These are phyloP conservation scores for Andricus quercusramuli DNA, from an alignment of 2,888 invertebrate genomes.

Conservation along the genomic window DNA sequence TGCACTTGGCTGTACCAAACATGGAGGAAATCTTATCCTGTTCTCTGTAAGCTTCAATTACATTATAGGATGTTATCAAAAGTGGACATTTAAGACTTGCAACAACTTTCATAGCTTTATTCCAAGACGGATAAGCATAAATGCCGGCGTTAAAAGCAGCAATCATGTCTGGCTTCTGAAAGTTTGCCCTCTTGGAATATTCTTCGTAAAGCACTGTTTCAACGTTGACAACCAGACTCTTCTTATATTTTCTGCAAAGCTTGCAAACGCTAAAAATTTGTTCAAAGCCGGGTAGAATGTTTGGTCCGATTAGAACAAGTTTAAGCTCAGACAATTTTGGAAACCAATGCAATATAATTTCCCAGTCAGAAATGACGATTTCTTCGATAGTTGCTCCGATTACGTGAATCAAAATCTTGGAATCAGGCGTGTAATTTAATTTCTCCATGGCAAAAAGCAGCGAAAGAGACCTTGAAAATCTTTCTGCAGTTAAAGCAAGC, in stretches of 20 bases:
- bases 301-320: conserved; percentile 70
- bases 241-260: conserved; percentile 51
- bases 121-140: conserved; percentile 64
- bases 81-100: conserved; percentile 63
- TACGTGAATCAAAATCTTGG: conserved; percentile 65
- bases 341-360: conserved; percentile 71
- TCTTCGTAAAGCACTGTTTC: conserved; percentile 57
- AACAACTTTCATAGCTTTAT: conserved; percentile 55
- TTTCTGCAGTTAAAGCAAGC: conserved; percentile 54
- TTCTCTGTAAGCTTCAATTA: conserved; percentile 59
- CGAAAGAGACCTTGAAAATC: conserved; percentile 65
- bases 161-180: conserved; percentile 61
- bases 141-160: conserved; percentile 69
- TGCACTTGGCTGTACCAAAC: not conserved
- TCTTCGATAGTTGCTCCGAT: conserved; percentile 69
- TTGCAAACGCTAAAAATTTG: conserved; percentile 56
- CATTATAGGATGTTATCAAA: conserved; percentile 63
- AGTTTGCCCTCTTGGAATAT: conserved; percentile 53
- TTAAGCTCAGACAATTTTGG: conserved; percentile 57
- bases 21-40: conserved; percentile 43
- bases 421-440: conserved; percentile 45
- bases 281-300: conserved; percentile 55
- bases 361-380: conserved; percentile 66
- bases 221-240: conserved; percentile 55
- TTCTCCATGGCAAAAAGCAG: conserved; percentile 62